These are phyloP conservation scores for Drosophila asahinai DNA, from an alignment of 1,140 invertebrate genomes.

Conservation along the genomic window DNA sequence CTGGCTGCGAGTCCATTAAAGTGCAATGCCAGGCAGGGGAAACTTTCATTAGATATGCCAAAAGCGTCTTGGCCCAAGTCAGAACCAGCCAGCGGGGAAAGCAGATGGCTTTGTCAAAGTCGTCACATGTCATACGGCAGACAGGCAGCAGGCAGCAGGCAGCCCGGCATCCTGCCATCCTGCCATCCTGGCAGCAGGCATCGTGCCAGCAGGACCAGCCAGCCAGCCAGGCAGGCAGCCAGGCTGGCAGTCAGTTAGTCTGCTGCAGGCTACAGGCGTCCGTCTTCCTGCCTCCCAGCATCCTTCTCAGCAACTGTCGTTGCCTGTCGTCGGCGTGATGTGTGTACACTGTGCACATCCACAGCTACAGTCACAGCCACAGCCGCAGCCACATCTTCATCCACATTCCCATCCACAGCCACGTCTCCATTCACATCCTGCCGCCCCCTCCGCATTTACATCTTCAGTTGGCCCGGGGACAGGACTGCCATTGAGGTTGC, in stretches of 20 bases:
- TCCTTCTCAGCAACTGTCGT: constrained; percentile 35
- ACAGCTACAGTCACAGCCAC: not conserved
- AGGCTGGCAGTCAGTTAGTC: constrained; percentile 44
- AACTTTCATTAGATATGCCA: constrained; percentile 77
- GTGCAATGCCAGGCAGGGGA: constrained; percentile 34
- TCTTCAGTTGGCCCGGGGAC: constrained; percentile 43
- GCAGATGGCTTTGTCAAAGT: constrained; percentile 67
- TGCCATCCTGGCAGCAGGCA: constrained; percentile 25
- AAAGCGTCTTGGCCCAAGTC: constrained; percentile 56
- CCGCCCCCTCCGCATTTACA: constrained; percentile 4
- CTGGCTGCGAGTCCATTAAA: constrained; percentile 59
- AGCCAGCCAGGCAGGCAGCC: constrained; percentile 28
- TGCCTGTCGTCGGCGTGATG: constrained; percentile 45
- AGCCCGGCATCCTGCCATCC: constrained; percentile 22
- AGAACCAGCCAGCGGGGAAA: constrained; percentile 13
- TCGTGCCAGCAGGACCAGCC: constrained; percentile 25
- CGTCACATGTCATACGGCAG: constrained; percentile 62
- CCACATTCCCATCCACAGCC: not conserved
- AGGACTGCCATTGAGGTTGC: constrained; percentile 70
- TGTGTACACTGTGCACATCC: constrained; percentile 33
- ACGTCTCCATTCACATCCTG: constrained; percentile 7
- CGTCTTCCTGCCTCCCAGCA: constrained; percentile 14
- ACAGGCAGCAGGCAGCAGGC: constrained; percentile 20
- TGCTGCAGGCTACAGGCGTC: constrained; percentile 48
- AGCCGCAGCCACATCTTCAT: not conserved